Base-by-base conservation (phyloP, 2,888 invertebrate species). In the Iphiclides podalirius region DNA sequence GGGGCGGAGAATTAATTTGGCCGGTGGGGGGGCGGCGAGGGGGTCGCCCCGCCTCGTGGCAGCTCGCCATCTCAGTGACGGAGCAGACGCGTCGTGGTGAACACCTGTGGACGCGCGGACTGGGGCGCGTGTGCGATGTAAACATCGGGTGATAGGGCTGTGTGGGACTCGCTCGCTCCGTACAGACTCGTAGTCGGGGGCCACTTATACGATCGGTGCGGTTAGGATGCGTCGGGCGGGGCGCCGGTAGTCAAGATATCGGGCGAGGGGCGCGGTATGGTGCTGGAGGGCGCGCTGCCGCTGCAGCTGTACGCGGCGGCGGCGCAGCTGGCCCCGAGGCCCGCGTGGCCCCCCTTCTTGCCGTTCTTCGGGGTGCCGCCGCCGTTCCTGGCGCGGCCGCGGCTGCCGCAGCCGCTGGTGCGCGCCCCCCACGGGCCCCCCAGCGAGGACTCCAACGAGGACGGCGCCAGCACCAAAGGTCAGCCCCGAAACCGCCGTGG, bases 291-390 rank as follows among this genome's bases (percentile, higher is more conserved):
- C 77, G 92, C 92, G 63, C 78, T 93, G 82, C 93, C 93, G 83
- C 81, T 93, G 77, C 92, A 93, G 71, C 82, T 93, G 63, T 93
- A 93, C 75, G 93, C 93, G 68, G 92, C 92, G 66, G 92, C 92
- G 67, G 92, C 92, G 74, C 92, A 87, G 68, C 79, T 78, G 67
- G 79, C 82, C 52, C 84, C 90, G 53, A 72, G 90, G 49, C 91
- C 92, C 53, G 83, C 90, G 51, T 92, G 92, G 85, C 89, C 92
- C 56, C 92, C 92, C 34, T 90, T 90, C 79, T 81, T 92, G 61
- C 87, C 87, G 31, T 92, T 91, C 65, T 91, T 91, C 69, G 85
- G 91, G 59, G 90, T 90, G 46, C 91, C 91, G 14, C 86, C 91
- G 66, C 92, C 91, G 59, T 87, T 87, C 79, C 84, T 91, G 61